phyloP scores from a whole-genome alignment of 2,113 vertebrate species.

The Chlamydotis undulata region DNA sequence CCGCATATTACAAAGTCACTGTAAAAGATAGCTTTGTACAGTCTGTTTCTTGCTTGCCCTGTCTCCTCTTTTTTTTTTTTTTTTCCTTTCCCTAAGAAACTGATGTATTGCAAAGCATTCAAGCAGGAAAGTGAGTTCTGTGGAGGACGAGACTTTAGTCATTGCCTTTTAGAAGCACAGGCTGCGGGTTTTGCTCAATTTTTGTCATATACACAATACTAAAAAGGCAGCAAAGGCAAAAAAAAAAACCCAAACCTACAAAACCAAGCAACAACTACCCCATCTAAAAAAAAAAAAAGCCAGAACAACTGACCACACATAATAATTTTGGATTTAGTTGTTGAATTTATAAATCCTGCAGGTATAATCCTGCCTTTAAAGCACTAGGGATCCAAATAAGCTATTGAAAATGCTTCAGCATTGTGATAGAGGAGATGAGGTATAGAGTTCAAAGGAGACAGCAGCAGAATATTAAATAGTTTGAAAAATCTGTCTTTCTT shows the following conservation, averaged over 20 bases:
- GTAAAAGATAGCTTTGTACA: background rate
- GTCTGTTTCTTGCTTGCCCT: background rate
- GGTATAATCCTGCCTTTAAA: background rate
- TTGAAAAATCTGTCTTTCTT: background rate
- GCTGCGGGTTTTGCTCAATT: background rate
- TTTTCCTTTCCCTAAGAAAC: background rate
- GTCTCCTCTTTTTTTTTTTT: background rate
- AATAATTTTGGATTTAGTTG: background rate
- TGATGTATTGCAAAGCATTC: background rate
- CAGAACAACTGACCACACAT: background rate
- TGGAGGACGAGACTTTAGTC: background rate
- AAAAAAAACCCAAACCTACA: background rate
- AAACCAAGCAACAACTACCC: background rate
- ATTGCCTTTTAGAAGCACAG: background rate
- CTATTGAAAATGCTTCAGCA: background rate
- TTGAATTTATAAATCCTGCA: background rate
- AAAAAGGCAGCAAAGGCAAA: background rate
- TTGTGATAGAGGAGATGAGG: background rate
- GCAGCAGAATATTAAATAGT: background rate
- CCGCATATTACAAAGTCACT: fast-evolving
- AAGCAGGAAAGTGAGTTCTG: background rate
- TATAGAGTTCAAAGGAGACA: background rate
- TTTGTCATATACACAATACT: background rate
- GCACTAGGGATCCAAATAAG: background rate
- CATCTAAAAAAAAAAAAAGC: background rate